Evolutionary conservation across 1,140 invertebrate species (phyloP).

Genomic region (Pseudomyrmex gracilis): DNA sequence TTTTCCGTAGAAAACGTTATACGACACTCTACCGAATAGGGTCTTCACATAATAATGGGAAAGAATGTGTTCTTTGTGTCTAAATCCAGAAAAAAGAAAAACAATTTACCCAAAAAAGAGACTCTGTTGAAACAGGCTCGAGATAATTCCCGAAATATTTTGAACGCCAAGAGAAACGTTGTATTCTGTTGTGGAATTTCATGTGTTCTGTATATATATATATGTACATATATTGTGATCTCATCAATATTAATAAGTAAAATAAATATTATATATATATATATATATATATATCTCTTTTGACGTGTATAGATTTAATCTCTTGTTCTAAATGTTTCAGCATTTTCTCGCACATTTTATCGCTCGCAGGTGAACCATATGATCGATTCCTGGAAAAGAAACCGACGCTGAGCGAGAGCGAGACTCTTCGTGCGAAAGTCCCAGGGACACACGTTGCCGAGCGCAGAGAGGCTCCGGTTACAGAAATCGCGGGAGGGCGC

Average conservation of each 20-base stretch:
- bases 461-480: background rate
- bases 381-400: too few species aligned
- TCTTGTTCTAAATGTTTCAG: too few species aligned
- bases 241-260: too few species aligned
- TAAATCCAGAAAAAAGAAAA: background rate
- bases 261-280: too few species aligned
- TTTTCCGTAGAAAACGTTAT: conserved; percentile 25
- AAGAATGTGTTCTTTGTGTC: background rate
- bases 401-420: background rate
- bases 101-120: background rate
- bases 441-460: background rate
- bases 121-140: background rate
- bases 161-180: background rate
- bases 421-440: background rate
- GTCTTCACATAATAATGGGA: background rate
- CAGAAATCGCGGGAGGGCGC: conserved; percentile 11
- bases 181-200: too few species aligned
- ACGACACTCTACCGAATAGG: background rate
- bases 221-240: too few species aligned
- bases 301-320: too few species aligned
- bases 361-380: too few species aligned
- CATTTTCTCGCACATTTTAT: background rate
- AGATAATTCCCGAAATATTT: background rate
- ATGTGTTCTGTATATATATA: too few species aligned
- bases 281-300: too few species aligned